phyloP scores from a whole-genome alignment of 2,113 vertebrate genomes.

The Clinocottus analis region DNA sequence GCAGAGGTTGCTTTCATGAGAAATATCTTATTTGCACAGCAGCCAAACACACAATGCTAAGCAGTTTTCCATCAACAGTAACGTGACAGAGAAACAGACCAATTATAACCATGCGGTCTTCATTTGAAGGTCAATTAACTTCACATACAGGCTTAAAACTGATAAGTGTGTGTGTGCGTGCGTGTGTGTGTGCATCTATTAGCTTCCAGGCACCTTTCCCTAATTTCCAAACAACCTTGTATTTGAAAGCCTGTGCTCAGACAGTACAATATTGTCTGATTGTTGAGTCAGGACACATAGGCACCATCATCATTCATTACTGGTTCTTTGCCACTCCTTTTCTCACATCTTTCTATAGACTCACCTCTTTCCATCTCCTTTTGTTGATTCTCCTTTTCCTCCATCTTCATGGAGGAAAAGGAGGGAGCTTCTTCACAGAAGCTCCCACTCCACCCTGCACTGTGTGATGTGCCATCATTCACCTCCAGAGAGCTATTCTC shows the following conservation, averaged over 20 bases:
- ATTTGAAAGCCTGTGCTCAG: not conserved
- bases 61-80: not conserved
- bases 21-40: not conserved
- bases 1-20: not conserved
- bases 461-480: slow-evolving; percentile 81
- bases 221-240: not conserved
- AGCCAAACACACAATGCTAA: not conserved
- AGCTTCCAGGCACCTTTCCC: slow-evolving; percentile 6
- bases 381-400: slow-evolving; percentile 59
- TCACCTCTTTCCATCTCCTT: slow-evolving; percentile 56
- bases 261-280: slow-evolving; percentile 27
- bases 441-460: slow-evolving; percentile 62
- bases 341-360: slow-evolving; percentile 53
- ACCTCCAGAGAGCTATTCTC: slow-evolving; percentile 75
- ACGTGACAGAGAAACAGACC: not conserved
- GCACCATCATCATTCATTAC: slow-evolving; percentile 58
- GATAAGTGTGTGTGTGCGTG: not conserved
- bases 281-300: slow-evolving; percentile 61
- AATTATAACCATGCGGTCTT: not conserved
- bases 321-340: slow-evolving; percentile 49
- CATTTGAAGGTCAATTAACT: slow-evolving; percentile 19
- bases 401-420: too few relatives aligned
- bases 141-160: slow-evolving; percentile 13
- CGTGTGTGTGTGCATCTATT: slow-evolving; percentile 2
- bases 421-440: too few relatives aligned